Evolutionary conservation across 2,888 invertebrate species (phyloP).

Genomic region (Nysson spinosus): DNA sequence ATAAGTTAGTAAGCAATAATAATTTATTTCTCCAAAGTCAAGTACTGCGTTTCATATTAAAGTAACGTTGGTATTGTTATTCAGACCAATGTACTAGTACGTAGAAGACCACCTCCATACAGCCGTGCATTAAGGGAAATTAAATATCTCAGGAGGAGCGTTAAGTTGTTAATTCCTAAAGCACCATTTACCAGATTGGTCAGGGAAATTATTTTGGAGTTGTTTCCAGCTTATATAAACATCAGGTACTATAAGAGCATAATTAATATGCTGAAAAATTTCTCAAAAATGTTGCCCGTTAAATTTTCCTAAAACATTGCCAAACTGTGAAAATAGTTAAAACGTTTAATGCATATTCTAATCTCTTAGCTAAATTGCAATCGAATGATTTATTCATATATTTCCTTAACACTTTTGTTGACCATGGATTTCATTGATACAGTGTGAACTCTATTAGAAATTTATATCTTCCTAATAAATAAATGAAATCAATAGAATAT

Average conservation of each 20-base stretch:
- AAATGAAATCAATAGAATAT: neutral
- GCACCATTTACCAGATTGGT: constrained; percentile 77
- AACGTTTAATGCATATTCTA: too few species aligned
- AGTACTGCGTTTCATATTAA: neutral
- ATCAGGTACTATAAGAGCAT: constrained; percentile 51
- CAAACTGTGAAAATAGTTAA: too few species aligned
- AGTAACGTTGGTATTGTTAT: neutral
- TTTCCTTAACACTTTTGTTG: too few species aligned
- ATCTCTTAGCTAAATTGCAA: too few species aligned
- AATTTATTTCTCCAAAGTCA: neutral
- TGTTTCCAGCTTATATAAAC: constrained; percentile 52
- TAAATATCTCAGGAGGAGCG: constrained; percentile 61
- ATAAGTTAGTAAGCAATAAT: neutral
- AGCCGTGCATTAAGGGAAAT: constrained; percentile 64
- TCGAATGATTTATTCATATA: too few species aligned
- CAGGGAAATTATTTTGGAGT: constrained; percentile 74
- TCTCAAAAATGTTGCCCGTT: neutral
- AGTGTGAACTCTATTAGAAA: neutral
- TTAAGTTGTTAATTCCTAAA: constrained; percentile 75
- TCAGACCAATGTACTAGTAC: constrained; percentile 23
- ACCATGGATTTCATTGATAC: too few species aligned
- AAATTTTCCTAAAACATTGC: too few species aligned
- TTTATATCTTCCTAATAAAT: too few species aligned
- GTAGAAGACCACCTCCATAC: constrained; percentile 3
- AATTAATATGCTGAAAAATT: neutral